Base-by-base conservation (phyloP, 2,797 vertebrate species). In the Cygnus olor region DNA sequence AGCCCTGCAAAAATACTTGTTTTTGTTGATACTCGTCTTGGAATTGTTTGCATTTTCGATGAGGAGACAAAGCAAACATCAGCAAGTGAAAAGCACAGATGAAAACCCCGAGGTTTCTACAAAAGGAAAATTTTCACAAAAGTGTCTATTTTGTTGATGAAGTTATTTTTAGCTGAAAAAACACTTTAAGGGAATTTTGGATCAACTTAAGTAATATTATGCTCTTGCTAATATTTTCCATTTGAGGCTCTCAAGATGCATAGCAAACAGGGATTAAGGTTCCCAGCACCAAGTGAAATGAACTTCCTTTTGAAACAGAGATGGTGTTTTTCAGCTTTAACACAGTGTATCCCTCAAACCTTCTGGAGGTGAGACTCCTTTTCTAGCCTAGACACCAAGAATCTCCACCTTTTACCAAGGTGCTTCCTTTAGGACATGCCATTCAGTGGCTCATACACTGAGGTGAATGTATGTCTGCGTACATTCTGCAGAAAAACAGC, bases 111-210 rank as follows among this genome's bases (percentile, higher is more conserved):
- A 95, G 69, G 44, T 86, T 92, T 27, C 32, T 9, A 85, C 93
- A 92, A 92, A 93, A 78, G 81, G 78, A 56, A 25, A 44, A 57
- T 38, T 93, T 82, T 87, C 90, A 88, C 84, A 71, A 44, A 95
- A 92, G 79, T 32, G 1, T 45, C 73, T 94, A 1, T 92, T 87
- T 92, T 96, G 76, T 83, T 70, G 90, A 22, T 34, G 45, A 34
- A 72, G 85, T 63, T 94, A 95, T 95, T 94, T 92, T 96, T 94
- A 96, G 81, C 86, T 89, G 83, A 93, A 76, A 94, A 95, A 97
- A 96, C 86, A 90, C 73, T 86, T 90, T 77, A 36, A 80, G 94
- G 93, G 94, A 54, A 74, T 93, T 93, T 93, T 93, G 94, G 90
- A 95, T 89, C 84, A 25, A 32, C 49, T 83, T 15, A 18, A 88